Percentiles rank a stretch among this genome's conserved stretches.
These are phyloP conservation scores for Taurulus bubalis DNA, from an alignment of 2,113 vertebrate species.

Conservation along the genomic window DNA sequence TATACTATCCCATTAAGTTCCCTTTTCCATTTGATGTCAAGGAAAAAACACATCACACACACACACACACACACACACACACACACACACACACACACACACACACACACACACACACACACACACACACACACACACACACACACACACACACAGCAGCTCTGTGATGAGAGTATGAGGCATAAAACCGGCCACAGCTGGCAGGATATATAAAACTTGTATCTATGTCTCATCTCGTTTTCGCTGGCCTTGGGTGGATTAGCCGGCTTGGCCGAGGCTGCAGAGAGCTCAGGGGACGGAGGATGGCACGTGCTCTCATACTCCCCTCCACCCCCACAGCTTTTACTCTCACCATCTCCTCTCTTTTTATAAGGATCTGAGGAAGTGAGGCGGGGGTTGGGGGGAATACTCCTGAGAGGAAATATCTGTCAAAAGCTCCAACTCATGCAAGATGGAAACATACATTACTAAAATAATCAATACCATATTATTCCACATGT, in stretches of 20 bases:
- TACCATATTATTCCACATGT: slow-evolving; percentile 52
- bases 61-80: slow-evolving; percentile 1
- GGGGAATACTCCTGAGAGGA: slow-evolving; percentile 43
- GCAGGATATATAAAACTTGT: slow-evolving; percentile 39
- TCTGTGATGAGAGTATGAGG: slow-evolving; percentile 51
- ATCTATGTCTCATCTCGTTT: slow-evolving; percentile 41
- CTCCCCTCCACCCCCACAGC: slow-evolving; percentile 38
- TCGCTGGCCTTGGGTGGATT: slow-evolving; percentile 58
- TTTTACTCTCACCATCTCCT: slow-evolving; percentile 17
- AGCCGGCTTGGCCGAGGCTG: slow-evolving; percentile 29
- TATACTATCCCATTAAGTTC: background rate
- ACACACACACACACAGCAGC: slow-evolving; percentile 3
- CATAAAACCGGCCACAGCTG: slow-evolving; percentile 29
- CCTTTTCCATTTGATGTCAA: slow-evolving; percentile 14
- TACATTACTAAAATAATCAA: slow-evolving; percentile 63
- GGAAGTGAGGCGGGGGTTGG: slow-evolving; percentile 11
- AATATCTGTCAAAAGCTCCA: slow-evolving; percentile 48
- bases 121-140: slow-evolving; percentile 3
- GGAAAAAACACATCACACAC: background rate
- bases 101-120: background rate
- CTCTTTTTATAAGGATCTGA: slow-evolving; percentile 27
- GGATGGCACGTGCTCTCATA: slow-evolving; percentile 50
- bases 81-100: slow-evolving; percentile 2
- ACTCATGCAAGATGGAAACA: slow-evolving; percentile 36
- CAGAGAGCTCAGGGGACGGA: slow-evolving; percentile 34